Conservation (phyloP, 2,888 invertebrate genomes). For the Lycia hirtaria region DNA sequence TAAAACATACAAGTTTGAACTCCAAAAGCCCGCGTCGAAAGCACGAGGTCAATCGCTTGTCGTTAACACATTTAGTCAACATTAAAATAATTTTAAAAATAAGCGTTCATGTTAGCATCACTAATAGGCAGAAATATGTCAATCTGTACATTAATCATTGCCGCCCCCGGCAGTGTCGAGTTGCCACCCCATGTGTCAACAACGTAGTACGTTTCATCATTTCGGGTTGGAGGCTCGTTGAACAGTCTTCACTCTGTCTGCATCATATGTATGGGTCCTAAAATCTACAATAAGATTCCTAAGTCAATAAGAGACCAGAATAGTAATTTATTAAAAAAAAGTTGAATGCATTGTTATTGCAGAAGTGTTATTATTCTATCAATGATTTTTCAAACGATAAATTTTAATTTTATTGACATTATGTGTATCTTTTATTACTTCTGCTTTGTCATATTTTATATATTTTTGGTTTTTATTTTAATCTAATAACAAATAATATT, state of each 20-base stretch:
- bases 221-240: constrained; percentile 55
- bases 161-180: constrained; percentile 43
- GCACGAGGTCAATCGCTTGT: constrained; percentile 17
- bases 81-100: constrained; percentile 45
- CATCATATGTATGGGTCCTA: too few relatives aligned
- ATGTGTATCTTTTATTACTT: too few relatives aligned
- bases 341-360: too few relatives aligned
- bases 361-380: too few relatives aligned
- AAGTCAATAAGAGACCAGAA: too few relatives aligned
- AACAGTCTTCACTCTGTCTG: constrained; percentile 48
- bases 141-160: constrained; percentile 75
- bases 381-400: too few relatives aligned
- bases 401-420: too few relatives aligned
- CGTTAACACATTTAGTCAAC: constrained; percentile 27
- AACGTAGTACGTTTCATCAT: constrained; percentile 72
- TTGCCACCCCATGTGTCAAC: constrained; percentile 63
- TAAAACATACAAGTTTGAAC: background rate
- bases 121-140: constrained; percentile 69
- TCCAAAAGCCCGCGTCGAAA: background rate
- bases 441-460: too few relatives aligned
- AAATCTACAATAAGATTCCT: too few relatives aligned
- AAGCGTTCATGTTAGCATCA: constrained; percentile 47
- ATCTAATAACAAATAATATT: too few relatives aligned
- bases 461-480: too few relatives aligned
- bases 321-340: too few relatives aligned